Evolutionary conservation across 2,888 invertebrate genomes (phyloP).

Genomic region (Athalia cordata): DNA sequence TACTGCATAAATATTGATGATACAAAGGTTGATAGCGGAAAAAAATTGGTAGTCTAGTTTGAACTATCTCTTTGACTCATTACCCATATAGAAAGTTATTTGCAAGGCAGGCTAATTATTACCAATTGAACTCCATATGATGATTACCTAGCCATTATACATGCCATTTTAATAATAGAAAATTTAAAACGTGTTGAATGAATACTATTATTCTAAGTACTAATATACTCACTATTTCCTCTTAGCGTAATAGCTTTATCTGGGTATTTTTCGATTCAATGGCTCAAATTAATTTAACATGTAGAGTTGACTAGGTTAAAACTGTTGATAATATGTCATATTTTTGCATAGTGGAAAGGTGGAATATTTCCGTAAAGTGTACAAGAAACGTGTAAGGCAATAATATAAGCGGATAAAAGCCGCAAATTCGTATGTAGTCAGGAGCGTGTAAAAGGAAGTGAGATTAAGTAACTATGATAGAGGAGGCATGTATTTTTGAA

Average conservation of each 20-base stretch:
- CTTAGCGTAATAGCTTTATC: background rate
- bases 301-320: background rate
- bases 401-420: slow-evolving; percentile 20
- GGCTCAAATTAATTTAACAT: background rate
- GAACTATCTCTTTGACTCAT: background rate
- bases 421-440: background rate
- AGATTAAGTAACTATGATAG: slow-evolving; percentile 15
- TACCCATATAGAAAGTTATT: slow-evolving; percentile 2
- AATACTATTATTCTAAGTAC: background rate
- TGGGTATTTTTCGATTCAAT: slow-evolving; percentile 23
- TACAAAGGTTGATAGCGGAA: background rate
- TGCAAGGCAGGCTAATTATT: background rate
- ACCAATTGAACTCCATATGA: slow-evolving; percentile 5
- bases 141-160: slow-evolving; percentile 23
- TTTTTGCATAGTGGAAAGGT: slow-evolving; percentile 6
- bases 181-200: slow-evolving; percentile 15
- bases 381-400: slow-evolving; percentile 32
- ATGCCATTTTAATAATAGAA: slow-evolving; percentile 19
- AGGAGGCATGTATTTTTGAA: slow-evolving; percentile 19
- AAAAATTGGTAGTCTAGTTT: background rate
- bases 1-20: slow-evolving; percentile 12
- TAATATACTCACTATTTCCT: background rate
- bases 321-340: background rate
- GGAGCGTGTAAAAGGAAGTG: slow-evolving; percentile 8
- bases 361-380: slow-evolving; percentile 10